phyloP scores from a whole-genome alignment of 1,140 invertebrate species.

The Megathymus violae region DNA sequence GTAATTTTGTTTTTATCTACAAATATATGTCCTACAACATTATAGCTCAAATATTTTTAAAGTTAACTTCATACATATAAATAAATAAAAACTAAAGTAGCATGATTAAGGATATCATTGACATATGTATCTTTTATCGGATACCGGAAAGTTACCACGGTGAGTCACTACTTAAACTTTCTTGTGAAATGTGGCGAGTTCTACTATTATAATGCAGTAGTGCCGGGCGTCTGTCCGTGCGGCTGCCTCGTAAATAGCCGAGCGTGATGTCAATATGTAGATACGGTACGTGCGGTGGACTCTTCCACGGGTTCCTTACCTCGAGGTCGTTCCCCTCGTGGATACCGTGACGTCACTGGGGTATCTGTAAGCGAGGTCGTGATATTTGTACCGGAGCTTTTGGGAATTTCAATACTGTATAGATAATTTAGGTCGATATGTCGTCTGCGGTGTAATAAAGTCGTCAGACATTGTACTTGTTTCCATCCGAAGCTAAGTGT shows the following conservation, averaged over 20 bases:
- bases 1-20: no score
- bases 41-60: no score
- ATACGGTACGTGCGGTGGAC: background rate
- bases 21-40: no score
- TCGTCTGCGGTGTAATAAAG: no score
- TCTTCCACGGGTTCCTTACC: background rate
- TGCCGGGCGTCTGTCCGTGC: background rate
- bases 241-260: conserved; percentile 1
- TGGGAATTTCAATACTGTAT: no score
- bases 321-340: background rate
- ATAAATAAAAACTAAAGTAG: background rate
- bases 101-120: no score
- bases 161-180: background rate
- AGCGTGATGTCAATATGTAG: conserved; percentile 4
- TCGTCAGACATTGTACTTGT: no score
- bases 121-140: background rate
- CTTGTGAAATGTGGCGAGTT: background rate
- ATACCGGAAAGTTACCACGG: background rate
- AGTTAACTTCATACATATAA: no score
- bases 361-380: background rate
- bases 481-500: no score
- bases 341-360: background rate
- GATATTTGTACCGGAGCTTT: background rate
- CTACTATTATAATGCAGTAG: background rate
- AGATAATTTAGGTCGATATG: no score